Evolutionary conservation across 2,113 vertebrate genomes (phyloP).

Genomic region (Baryphthengus martii): DNA sequence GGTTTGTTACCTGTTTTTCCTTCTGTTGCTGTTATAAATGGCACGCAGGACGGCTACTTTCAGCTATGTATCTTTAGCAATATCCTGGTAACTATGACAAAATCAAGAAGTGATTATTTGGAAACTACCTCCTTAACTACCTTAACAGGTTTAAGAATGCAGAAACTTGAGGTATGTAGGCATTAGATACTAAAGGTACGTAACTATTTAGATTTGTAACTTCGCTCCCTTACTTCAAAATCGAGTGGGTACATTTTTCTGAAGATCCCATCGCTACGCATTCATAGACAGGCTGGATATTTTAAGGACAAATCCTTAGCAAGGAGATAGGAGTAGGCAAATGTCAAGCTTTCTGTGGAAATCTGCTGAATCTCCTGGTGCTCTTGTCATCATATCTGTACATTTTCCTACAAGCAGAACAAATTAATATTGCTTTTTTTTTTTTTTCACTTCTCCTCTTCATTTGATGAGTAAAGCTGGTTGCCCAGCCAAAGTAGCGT

Average conservation of each 20-base stretch:
- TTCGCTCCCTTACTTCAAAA: not conserved
- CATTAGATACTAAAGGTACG: not conserved
- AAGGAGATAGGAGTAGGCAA: not conserved
- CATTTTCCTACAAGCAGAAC: not conserved
- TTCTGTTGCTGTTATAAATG: not conserved
- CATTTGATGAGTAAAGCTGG: not conserved
- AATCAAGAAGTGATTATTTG: not conserved
- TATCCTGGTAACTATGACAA: not conserved
- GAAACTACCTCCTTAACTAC: not conserved
- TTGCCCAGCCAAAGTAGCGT: not conserved
- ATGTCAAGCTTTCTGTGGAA: not conserved
- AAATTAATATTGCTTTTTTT: too few relatives aligned
- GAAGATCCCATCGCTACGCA: not conserved
- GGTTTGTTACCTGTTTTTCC: not conserved
- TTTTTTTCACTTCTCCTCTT: not conserved
- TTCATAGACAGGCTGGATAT: not conserved
- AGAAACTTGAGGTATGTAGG: rapidly evolving
- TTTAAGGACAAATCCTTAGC: not conserved
- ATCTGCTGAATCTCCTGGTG: not conserved
- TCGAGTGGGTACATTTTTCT: not conserved
- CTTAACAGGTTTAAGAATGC: not conserved
- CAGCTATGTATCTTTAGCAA: not conserved
- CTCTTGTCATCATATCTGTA: not conserved
- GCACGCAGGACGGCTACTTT: not conserved
- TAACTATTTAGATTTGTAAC: not conserved